Evolutionary conservation across 2,797 vertebrate species (phyloP), one percentile per base, ranked within the genome.

Genomic region (Mycteria americana): DNA sequence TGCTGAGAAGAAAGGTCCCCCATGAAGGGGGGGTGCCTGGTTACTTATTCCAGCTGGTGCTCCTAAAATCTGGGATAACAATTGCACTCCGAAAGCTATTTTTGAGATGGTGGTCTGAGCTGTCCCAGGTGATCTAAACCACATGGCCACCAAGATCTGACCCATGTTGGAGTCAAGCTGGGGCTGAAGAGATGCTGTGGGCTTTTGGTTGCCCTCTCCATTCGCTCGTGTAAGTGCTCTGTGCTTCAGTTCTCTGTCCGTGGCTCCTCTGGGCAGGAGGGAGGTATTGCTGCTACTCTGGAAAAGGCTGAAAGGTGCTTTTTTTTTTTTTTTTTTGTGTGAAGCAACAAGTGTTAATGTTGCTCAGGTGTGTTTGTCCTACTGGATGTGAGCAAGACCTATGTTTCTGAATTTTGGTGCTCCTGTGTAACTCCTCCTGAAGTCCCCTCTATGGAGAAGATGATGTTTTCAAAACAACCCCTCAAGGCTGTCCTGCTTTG

Each of bases 11-110:
- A 17, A 35, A 22, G 4, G 45, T 57, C 27, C 13, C 11, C 43
- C 30, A 2, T 3, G 37, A 50, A 31, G 7, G 31, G 10, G 7
- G 21, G 18, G 24, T 30, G 30, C 43, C 64, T 16, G 54, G 21
- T 59, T 48, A 14, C 50, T 39, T 39, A n/a, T 65, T 28, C 62
- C 27, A 3, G 13, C 21, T 9, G 18, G 10, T 23, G 14, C 53
- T 30, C 24, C 69, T 46, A 45, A 39, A 74, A 9, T 33, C 46
- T 10, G 22, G 23, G 23, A 5, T 9, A 23, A 25, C 0, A 5
- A 23, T 2, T 17, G 22, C 5, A 3, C 37, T 13, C 57, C 22
- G 7, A 9, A n/a, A 39, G 11, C 6, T 11, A 1, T 0, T 72
- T 79, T 19, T 1, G 56, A 24, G 4, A 0, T 18, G 68, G 28